phyloP scores from a whole-genome alignment of 2,113 vertebrate genomes.

The Podarcis muralis region DNA sequence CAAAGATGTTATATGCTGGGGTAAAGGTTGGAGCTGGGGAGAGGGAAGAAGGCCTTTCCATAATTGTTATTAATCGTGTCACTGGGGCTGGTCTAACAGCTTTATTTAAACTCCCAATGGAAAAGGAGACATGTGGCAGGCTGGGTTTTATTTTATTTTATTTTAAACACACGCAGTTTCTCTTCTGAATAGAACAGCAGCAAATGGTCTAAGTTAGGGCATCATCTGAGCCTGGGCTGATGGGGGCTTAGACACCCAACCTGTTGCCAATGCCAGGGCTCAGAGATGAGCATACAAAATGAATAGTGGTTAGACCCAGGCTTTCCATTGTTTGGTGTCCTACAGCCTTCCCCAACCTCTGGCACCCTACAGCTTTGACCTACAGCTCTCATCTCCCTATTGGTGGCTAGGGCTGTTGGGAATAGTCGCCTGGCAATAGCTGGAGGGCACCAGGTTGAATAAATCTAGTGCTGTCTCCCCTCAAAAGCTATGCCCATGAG shows the following conservation, averaged over 20 bases:
- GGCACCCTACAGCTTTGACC: neutral
- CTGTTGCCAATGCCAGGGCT: neutral
- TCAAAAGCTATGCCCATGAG: too few species aligned
- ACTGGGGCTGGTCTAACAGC: neutral
- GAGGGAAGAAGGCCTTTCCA: constrained; percentile 8
- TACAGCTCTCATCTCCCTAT: neutral
- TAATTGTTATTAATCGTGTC: constrained; percentile 41
- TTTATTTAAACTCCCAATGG: neutral
- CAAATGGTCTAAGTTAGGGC: neutral
- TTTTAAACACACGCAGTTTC: neutral
- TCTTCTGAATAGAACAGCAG: neutral
- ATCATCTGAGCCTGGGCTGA: neutral
- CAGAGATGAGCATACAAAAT: neutral
- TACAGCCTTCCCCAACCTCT: neutral
- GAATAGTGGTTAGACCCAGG: neutral
- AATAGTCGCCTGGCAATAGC: neutral
- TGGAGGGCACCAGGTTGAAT: neutral
- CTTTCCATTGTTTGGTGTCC: neutral
- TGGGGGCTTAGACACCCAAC: neutral
- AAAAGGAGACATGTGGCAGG: neutral
- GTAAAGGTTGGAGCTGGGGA: neutral
- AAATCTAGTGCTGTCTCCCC: neutral
- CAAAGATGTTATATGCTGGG: neutral
- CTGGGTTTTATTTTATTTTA: neutral
- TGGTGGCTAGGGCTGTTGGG: neutral